Evolutionary conservation across 2,113 vertebrate species (phyloP), one percentile per base, ranked within the genome.

Genomic region (Rana temporaria): DNA sequence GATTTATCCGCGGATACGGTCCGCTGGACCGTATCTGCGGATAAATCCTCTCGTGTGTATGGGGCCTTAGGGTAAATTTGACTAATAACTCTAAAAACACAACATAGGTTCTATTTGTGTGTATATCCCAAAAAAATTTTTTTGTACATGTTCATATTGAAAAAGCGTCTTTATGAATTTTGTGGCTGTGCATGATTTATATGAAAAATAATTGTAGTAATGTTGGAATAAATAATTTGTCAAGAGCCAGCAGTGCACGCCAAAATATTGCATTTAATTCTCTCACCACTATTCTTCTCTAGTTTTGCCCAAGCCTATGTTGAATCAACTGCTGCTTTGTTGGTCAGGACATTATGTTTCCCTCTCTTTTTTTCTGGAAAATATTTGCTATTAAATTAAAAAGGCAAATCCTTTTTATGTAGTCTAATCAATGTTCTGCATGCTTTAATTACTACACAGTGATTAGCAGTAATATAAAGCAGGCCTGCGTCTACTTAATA

Each of bases 331-430:
- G 63, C 9, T 22, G 68, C 34, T 75, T 81, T 68, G 63, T 82
- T n/a, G 75, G 14, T 60, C 38, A 81, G 48, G 12, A 34, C 63
- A 56, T 76, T 76, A 55, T 82, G 74, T 48, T 75, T 19, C 56
- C 19, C n/a, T 26, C 16, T 48, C 34, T 53, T 75, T 67, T 42
- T 19, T 20, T 72, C n/a, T 57, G 22, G 22, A 26, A 85, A 65
- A 60, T 62, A 78, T 80, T 75, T 75, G 18, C 34, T 76, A 56
- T 74, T 68, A 73, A 82, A 76, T 76, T 75, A 82, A 59, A 62
- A 78, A 78, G 81, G 42, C 34, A 80, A 86, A 85, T 86, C 80
- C 76, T 81, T 85, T 84, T 84, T 52, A 78, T 84, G 68, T 76
- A 79, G 64, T n/a, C 30, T 68, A 78, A 74, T 82, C 81, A 75